phyloP scores from a whole-genome alignment of 2,113 vertebrate genomes.

The Tragulus kanchil region DNA sequence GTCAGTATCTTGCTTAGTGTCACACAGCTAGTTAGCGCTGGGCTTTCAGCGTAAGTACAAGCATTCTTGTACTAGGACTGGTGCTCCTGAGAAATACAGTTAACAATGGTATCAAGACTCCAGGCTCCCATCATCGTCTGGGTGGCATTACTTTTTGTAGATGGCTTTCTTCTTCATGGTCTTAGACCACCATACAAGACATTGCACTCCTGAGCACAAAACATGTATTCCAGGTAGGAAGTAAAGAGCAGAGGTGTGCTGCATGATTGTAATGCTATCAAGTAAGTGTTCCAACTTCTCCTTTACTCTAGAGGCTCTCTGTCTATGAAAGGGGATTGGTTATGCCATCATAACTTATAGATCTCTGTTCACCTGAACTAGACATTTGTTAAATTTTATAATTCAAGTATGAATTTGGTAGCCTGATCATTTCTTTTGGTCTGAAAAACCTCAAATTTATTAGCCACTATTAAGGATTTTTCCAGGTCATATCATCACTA shows the following conservation, averaged over 20 bases:
- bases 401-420: neutral
- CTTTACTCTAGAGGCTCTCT: neutral
- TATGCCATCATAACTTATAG: neutral
- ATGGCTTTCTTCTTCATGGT: neutral
- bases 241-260: neutral
- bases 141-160: neutral
- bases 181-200: neutral
- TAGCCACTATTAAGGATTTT: neutral
- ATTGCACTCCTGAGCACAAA: neutral
- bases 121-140: accelerated
- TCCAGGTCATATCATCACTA: neutral
- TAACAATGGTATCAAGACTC: accelerated
- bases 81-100: neutral
- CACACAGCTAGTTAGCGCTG: accelerated
- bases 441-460: neutral
- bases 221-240: neutral
- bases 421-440: neutral
- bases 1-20: neutral
- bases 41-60: neutral
- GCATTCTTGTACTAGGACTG: neutral
- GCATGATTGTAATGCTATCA: neutral
- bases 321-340: neutral
- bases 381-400: neutral
- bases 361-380: neutral
- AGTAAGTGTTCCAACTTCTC: neutral